Percentiles rank a stretch among this genome's conserved stretches.
These are phyloP conservation scores for Hassar affinis DNA, from an alignment of 2,113 vertebrate species.

Conservation along the genomic window DNA sequence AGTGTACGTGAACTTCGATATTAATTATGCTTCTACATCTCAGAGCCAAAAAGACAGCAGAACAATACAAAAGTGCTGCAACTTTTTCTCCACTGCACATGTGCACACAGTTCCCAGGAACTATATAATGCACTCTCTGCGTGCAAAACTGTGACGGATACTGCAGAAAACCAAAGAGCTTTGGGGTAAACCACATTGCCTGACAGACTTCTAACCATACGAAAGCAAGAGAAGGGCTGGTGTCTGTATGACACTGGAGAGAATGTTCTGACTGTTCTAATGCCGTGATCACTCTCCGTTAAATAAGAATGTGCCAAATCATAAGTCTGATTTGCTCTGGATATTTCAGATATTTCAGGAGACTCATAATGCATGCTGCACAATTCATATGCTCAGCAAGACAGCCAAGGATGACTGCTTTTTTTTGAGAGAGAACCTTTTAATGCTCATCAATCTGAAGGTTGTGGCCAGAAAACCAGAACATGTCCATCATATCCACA, in stretches of 20 bases:
- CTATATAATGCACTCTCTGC: neutral
- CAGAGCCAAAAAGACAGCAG: neutral
- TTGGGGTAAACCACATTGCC: neutral
- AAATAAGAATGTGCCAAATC: neutral
- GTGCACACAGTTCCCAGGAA: neutral
- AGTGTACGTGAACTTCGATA: neutral
- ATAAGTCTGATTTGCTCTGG: neutral
- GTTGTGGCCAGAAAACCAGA: neutral
- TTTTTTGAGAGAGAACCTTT: neutral
- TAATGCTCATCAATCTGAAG: neutral
- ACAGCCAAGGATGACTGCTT: too few species aligned
- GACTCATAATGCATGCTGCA: neutral
- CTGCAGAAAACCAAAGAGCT: conserved; percentile 11
- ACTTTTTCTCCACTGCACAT: neutral
- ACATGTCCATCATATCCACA: neutral
- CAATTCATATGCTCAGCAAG: neutral
- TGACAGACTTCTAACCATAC: neutral
- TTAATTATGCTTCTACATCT: conserved; percentile 18
- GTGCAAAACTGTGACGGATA: neutral
- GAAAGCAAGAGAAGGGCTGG: neutral
- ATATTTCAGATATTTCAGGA: neutral
- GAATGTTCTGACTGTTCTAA: neutral
- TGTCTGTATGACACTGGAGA: neutral
- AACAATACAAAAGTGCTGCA: neutral
- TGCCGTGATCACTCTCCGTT: neutral